Evolutionary conservation across 2,113 vertebrate species (phyloP).

Genomic region (Tapirus terrestris): DNA sequence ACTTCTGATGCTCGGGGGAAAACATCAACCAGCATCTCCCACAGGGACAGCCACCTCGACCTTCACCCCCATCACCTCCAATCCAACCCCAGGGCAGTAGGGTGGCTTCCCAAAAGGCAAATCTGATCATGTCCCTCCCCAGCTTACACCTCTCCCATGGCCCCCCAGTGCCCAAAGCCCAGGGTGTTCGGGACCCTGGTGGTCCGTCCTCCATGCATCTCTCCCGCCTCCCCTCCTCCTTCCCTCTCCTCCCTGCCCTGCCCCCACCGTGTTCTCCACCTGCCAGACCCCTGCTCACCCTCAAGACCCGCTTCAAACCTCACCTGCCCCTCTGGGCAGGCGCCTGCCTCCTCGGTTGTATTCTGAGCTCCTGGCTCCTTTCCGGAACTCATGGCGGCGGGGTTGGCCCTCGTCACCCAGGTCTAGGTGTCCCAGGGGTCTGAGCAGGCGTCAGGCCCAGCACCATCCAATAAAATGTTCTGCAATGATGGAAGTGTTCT

Average conservation of each 20-base stretch:
- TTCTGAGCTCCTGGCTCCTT: neutral
- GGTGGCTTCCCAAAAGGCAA: neutral
- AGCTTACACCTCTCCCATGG: neutral
- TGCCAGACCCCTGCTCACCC: neutral
- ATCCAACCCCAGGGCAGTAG: accelerated
- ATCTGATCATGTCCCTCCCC: neutral
- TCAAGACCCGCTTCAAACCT: neutral
- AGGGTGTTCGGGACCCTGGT: neutral
- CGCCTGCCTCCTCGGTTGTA: neutral
- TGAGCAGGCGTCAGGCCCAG: neutral
- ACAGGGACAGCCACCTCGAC: accelerated
- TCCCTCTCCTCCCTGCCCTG: neutral
- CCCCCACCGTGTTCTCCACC: no score
- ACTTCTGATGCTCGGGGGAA: accelerated
- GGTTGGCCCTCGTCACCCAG: neutral
- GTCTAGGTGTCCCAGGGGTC: neutral
- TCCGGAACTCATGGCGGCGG: neutral
- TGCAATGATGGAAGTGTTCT: neutral
- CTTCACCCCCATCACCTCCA: neutral
- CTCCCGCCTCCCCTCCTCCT: neutral
- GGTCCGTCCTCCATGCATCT: neutral
- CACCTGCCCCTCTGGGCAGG: neutral
- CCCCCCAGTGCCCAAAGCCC: neutral
- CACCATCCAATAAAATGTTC: neutral
- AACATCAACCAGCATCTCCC: no score